Base-by-base conservation (phyloP, 2,888 invertebrate species). In the Oxytorus armatus region DNA sequence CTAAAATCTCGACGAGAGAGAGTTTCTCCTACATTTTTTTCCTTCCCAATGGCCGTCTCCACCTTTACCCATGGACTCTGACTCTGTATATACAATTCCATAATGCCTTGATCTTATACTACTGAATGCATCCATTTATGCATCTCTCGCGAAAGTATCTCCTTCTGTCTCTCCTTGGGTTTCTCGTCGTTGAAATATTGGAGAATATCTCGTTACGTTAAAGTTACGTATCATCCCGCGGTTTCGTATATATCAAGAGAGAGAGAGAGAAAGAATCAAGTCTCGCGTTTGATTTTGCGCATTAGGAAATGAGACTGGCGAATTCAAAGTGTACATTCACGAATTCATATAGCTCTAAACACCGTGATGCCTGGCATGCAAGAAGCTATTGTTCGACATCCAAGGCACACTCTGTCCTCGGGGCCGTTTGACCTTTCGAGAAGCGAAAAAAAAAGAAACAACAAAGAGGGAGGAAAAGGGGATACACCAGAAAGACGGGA, bases 361-460 rank as follows among this genome's bases (percentile, higher is more conserved):
- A 21, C 14, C n/a, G n/a, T 59, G 47, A 23, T 49, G 42, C 51
- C 65, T 29, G 4, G 55, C 33, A 59, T 75, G 65, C 75, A 59
- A 70, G 79, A 59, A 75, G 65, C 65, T 65, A 79, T 79, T 75
- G 79, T 79, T 79, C 79, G 65, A 57, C 69, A 65, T 65, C 55
- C 51, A 18, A 59, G 51, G 59, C 68, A 36, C 78, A 23, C 70
- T 75, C 59, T 44, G 78, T 79, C 78, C 69, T 69, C 74, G 49
- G 57, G 69, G 65, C 51, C 69, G 65, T 70, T 76, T 79, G 79
- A 79, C 79, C 79, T 79, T 79, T 76, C 18, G 36, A 65, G 65
- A 29, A 23, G 53, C 16, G 44, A 72, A 70, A 39, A 72, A 74
- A 74, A 39, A 7, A 29, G 23, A 14, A 51, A 16, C 23, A 57